Conservation (phyloP, 2,797 vertebrate genomes). For the Chloroceryle amazona region DNA sequence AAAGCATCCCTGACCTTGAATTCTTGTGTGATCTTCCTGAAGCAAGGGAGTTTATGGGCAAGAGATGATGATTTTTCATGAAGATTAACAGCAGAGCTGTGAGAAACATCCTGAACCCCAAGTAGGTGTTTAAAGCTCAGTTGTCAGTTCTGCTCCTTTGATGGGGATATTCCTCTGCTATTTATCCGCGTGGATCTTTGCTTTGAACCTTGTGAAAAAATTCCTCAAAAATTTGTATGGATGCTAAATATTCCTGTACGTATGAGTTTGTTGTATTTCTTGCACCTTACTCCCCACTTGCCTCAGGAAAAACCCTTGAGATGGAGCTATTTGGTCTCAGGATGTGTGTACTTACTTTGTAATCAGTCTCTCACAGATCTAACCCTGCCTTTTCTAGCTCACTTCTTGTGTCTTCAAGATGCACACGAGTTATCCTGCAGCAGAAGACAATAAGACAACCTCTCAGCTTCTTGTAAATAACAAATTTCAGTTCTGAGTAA, state of each 20-base stretch:
- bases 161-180: rapidly evolving
- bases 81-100: neutral
- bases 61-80: neutral
- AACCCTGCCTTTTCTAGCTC: neutral
- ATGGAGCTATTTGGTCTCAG: neutral
- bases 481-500: neutral
- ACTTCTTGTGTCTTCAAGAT: neutral
- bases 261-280: neutral
- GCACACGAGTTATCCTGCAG: neutral
- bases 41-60: neutral
- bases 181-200: neutral
- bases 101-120: neutral
- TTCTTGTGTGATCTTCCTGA: neutral
- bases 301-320: neutral
- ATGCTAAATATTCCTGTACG: rapidly evolving
- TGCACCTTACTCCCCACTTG: neutral
- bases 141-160: neutral
- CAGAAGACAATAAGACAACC: neutral
- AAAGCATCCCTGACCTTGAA: neutral
- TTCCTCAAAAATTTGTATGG: neutral
- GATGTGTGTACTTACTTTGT: neutral
- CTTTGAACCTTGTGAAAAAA: neutral
- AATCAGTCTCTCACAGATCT: neutral
- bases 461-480: neutral
- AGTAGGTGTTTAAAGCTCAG: neutral